Evolutionary conservation across 53 echinoderm and acorn worm species (phyloP), one percentile per base, ranked within the genome.

Genomic region (Patiria pectinifera): DNA sequence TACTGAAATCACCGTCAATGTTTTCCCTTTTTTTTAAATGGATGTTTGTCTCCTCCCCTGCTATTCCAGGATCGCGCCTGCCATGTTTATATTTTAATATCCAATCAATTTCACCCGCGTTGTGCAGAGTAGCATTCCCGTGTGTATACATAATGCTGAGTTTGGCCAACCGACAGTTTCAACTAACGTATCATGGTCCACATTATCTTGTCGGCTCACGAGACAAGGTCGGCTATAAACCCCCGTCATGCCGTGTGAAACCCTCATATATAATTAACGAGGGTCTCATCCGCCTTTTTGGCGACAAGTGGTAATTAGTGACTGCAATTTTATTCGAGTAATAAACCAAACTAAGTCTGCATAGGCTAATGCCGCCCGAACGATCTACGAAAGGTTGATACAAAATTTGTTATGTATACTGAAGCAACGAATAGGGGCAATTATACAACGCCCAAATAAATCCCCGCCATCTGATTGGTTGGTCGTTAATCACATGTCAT

Each of bases 191-290:
- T 69, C 13, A 15, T 6, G 6, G 3, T 11, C 69, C 21, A 21
- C 69, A 69, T 4, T 6, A 24, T 74, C 8, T 74, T 15, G 2
- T 60, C 60, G 12, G 4, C 22, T 16, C 24, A 23, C 74, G 24
- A 74, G 24, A 23, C 74, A 74, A 22, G 3, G 74, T 69, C 69
- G 21, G 69, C 69, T 11, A 21, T 69, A 69, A 69, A 69, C 5
- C 53, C 16, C 69, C 15, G 69, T 4, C 69, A 21, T 74, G 74
- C 6, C 10, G 74, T 24, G 74, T 74, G 4, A 23, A 74, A 74
- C 74, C n/a, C 74, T 74, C 74, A 74, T 74, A 9, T 23, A n/a
- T 74, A 74, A 74, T 74, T 74, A 24, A 74, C 74, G 74, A 74
- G 18, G 6, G 24, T 23, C 19, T 24, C 74, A 3, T 21, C 24